These are phyloP conservation scores for Drosophila lacicola DNA, from an alignment of 2,888 invertebrate genomes.

Conservation along the genomic window DNA sequence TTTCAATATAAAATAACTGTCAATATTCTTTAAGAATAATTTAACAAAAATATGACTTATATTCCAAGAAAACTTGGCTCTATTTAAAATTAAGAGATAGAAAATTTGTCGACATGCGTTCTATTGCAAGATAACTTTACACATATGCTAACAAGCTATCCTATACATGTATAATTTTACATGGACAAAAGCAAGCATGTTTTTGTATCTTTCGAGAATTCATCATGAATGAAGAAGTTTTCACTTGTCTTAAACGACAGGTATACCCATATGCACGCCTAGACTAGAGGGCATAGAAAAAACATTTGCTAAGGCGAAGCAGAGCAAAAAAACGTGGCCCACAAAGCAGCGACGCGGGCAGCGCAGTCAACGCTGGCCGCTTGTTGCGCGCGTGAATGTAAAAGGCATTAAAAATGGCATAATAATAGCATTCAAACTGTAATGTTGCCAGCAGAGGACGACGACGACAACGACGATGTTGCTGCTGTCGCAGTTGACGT, in stretches of 20 bases:
- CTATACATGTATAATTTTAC: too few species aligned
- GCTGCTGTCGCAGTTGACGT: constrained; percentile 25
- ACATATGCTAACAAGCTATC: neutral
- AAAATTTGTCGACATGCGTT: neutral
- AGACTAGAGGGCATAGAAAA: constrained; percentile 32
- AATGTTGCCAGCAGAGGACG: constrained; percentile 59
- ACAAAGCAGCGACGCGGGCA: constrained; percentile 24
- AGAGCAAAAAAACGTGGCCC: constrained; percentile 50
- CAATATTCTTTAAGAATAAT: too few species aligned
- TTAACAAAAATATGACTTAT: too few species aligned
- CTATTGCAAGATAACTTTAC: neutral
- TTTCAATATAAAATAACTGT: too few species aligned
- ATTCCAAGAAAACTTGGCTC: too few species aligned
- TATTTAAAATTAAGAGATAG: too few species aligned
- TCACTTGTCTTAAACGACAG: too few species aligned
- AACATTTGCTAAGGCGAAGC: constrained; percentile 48
- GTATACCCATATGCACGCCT: neutral
- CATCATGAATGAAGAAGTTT: too few species aligned
- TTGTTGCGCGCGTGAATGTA: constrained; percentile 61
- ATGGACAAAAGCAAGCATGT: too few species aligned
- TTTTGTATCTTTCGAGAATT: too few species aligned
- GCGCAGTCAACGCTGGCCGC: constrained; percentile 28
- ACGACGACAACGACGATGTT: constrained; percentile 7
- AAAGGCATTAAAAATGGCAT: constrained; percentile 70
- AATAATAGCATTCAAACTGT: constrained; percentile 79